phyloP scores from a whole-genome alignment of 2,888 invertebrate genomes.

The Diplolepis rosae region DNA sequence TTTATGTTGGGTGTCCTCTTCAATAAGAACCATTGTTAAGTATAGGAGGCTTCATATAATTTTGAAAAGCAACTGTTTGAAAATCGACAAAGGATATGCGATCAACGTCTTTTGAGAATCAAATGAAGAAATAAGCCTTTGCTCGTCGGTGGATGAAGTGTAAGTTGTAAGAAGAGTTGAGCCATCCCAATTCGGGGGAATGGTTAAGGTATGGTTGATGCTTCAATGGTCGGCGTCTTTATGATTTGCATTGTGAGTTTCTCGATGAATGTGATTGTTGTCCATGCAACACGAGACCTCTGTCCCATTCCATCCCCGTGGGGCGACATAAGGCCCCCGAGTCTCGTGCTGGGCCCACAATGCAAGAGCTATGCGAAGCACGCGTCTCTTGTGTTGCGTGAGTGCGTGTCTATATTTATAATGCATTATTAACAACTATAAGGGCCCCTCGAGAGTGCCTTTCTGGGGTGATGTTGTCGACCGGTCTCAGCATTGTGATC shows the following conservation, averaged over 20 bases:
- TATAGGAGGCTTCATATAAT: slow-evolving; percentile 17
- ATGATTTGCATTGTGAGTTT: slow-evolving; percentile 72
- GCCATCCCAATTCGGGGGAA: slow-evolving; percentile 48
- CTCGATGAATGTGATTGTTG: slow-evolving; percentile 73
- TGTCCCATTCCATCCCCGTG: slow-evolving; percentile 52
- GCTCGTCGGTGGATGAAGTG: slow-evolving; percentile 36
- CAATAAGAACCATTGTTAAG: slow-evolving; percentile 14
- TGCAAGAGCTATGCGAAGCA: slow-evolving; percentile 71
- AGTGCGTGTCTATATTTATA: slow-evolving; percentile 71
- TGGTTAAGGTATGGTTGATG: slow-evolving; percentile 54
- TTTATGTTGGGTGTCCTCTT: not conserved
- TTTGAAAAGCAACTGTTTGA: slow-evolving; percentile 21
- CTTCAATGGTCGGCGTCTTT: slow-evolving; percentile 73
- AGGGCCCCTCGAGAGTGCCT: slow-evolving; percentile 50
- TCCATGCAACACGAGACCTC: slow-evolving; percentile 62
- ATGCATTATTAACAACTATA: slow-evolving; percentile 71
- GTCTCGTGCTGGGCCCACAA: slow-evolving; percentile 68
- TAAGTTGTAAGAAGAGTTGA: slow-evolving; percentile 16
- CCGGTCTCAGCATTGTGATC: slow-evolving; percentile 41
- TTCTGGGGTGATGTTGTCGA: slow-evolving; percentile 44
- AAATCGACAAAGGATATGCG: slow-evolving; percentile 40
- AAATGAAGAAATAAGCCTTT: slow-evolving; percentile 52
- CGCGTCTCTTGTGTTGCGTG: slow-evolving; percentile 68
- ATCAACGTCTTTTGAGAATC: slow-evolving; percentile 48
- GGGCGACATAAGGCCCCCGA: slow-evolving; percentile 54